A percentile compares a stretch with the other conserved stretches of the same genome.
phyloP scores from a whole-genome alignment of 2,797 vertebrate genomes.

The Cryptoblepharus egeriae region DNA sequence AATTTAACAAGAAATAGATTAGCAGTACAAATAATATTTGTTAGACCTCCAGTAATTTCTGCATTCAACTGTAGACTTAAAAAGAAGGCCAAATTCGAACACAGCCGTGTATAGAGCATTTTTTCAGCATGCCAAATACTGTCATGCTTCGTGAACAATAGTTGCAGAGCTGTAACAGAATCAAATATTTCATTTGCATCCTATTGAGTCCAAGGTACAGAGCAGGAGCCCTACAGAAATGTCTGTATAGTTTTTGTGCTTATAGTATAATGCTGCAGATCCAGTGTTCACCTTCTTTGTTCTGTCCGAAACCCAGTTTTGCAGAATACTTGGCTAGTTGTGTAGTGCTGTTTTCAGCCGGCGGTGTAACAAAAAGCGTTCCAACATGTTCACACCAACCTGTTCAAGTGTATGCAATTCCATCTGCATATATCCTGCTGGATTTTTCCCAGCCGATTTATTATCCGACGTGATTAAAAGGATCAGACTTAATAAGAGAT shows the following conservation, averaged over 20 bases:
- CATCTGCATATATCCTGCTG: constrained; percentile 10
- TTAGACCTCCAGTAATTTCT: no score
- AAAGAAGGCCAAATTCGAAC: no score
- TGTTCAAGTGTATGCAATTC: no score
- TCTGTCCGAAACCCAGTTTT: not conserved
- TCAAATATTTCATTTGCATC: constrained; percentile 10
- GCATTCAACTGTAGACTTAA: no score
- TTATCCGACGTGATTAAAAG: constrained; percentile 10
- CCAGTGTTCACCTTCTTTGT: no score
- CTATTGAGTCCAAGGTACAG: not conserved
- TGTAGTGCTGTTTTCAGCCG: not conserved
- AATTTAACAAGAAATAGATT: no score
- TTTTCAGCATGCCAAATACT: constrained; percentile 11
- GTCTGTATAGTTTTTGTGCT: not conserved
- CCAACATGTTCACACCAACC: not conserved
- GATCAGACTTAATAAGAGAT: constrained; percentile 7
- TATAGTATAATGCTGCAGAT: not conserved
- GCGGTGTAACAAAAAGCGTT: not conserved
- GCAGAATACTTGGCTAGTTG: not conserved
- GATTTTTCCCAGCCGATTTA: constrained; percentile 1
- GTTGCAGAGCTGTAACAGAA: not conserved
- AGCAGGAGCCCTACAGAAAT: not conserved
- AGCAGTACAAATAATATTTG: no score
- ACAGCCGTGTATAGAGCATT: no score
- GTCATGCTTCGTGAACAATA: not conserved